Evolutionary conservation across 2,888 invertebrate species (phyloP).

Genomic region (Sphaerophoria taeniata): DNA sequence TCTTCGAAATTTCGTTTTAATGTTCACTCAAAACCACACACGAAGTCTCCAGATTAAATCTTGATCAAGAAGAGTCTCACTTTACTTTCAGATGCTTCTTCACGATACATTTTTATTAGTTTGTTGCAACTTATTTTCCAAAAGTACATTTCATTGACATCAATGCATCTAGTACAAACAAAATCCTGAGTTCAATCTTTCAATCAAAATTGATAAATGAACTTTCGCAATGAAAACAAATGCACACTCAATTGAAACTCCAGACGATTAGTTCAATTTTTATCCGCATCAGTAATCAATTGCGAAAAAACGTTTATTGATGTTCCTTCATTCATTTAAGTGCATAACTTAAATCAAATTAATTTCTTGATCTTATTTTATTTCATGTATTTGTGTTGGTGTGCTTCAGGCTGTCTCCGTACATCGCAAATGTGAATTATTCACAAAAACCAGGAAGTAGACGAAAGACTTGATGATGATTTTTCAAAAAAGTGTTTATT

Average conservation of each 20-base stretch:
- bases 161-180: too few species aligned
- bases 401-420: not conserved
- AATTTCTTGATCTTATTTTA: not conserved
- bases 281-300: not conserved
- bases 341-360: slow-evolving; percentile 18
- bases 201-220: not conserved
- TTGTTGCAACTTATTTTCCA: too few species aligned
- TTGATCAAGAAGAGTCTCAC: too few species aligned
- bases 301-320: not conserved
- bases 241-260: slow-evolving; percentile 11
- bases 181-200: not conserved
- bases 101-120: too few species aligned
- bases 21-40: too few species aligned
- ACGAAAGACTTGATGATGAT: slow-evolving; percentile 22
- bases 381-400: not conserved
- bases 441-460: slow-evolving; percentile 50
- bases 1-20: too few species aligned
- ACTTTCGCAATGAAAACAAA: not conserved
- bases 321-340: slow-evolving; percentile 29
- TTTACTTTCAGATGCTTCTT: too few species aligned
- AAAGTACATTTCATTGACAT: too few species aligned
- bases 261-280: slow-evolving; percentile 15
- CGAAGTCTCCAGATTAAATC: too few species aligned
- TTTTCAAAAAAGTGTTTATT: slow-evolving; percentile 32
- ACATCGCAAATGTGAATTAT: not conserved